Conservation (phyloP, 2,888 invertebrate species). For the Ischnura elegans region DNA sequence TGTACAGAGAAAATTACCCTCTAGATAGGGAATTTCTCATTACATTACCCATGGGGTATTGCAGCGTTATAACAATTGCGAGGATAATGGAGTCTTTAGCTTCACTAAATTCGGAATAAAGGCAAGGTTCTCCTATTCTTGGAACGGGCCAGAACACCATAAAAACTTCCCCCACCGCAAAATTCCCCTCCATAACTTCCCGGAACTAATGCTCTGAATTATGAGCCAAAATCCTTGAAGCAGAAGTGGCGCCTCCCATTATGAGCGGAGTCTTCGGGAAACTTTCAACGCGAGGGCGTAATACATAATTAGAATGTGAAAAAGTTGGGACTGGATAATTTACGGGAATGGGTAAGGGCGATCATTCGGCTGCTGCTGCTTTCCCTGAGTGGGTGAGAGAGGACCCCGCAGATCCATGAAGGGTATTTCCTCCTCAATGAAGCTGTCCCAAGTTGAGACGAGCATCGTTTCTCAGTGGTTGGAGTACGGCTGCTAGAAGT, state of each 20-base stretch:
- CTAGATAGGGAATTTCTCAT: too few relatives aligned
- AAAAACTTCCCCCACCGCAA: background rate
- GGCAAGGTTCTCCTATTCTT: background rate
- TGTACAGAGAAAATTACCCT: too few relatives aligned
- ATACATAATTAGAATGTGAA: background rate
- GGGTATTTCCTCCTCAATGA: too few relatives aligned
- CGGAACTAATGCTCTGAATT: background rate
- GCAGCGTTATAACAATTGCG: background rate
- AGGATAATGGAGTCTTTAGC: background rate
- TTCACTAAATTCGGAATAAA: background rate
- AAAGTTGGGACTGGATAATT: background rate
- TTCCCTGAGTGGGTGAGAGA: too few relatives aligned
- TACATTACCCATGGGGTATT: too few relatives aligned
- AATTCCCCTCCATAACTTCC: background rate
- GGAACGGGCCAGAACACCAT: background rate
- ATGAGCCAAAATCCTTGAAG: background rate
- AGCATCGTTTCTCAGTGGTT: too few relatives aligned
- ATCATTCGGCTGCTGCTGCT: too few relatives aligned
- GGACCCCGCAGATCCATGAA: too few relatives aligned
- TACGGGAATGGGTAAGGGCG: background rate
- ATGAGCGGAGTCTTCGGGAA: background rate
- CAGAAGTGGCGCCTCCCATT: background rate
- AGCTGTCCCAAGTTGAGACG: too few relatives aligned
- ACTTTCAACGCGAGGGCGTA: background rate
- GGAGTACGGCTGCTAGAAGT: too few relatives aligned